A percentile compares a stretch with the other conserved stretches of the same genome.
Evolutionary conservation across 2,888 invertebrate genomes (phyloP).

Genomic region (Branchellion lobata): DNA sequence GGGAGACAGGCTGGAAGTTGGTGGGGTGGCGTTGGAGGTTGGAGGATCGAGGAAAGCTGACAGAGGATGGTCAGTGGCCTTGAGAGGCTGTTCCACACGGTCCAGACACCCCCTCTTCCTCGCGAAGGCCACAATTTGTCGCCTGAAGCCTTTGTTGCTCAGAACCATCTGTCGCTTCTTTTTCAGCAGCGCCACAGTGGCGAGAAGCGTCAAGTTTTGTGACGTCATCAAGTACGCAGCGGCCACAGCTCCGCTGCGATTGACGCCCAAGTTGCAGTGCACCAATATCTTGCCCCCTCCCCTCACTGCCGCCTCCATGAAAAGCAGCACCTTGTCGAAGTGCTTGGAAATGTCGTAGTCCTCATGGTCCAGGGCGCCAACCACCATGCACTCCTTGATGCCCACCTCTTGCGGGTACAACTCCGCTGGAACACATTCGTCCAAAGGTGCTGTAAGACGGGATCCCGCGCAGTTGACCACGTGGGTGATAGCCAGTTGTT

Average conservation of each 20-base stretch:
- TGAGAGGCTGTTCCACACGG: background rate
- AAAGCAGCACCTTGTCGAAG: constrained; percentile 50
- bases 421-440: constrained; percentile 16
- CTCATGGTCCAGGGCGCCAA: constrained; percentile 52
- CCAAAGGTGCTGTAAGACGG: constrained; percentile 44
- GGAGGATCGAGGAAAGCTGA: too few species aligned
- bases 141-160: constrained; percentile 51
- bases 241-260: constrained; percentile 52
- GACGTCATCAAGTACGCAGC: constrained; percentile 52
- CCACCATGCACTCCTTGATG: constrained; percentile 49
- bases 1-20: background rate
- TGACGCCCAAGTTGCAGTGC: constrained; percentile 53
- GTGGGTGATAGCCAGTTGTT: constrained; percentile 51
- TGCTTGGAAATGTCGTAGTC: constrained; percentile 51
- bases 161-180: constrained; percentile 49
- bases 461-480: constrained; percentile 52
- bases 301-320: constrained; percentile 48
- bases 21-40: background rate
- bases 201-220: constrained; percentile 48
- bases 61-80: background rate
- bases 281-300: constrained; percentile 50
- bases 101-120: constrained; percentile 48
- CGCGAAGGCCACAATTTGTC: constrained; percentile 51
- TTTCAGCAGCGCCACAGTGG: constrained; percentile 49
- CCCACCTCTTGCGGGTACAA: constrained; percentile 50